Evolutionary conservation across 2,888 invertebrate species (phyloP).

Genomic region (Pegoplata infirma): DNA sequence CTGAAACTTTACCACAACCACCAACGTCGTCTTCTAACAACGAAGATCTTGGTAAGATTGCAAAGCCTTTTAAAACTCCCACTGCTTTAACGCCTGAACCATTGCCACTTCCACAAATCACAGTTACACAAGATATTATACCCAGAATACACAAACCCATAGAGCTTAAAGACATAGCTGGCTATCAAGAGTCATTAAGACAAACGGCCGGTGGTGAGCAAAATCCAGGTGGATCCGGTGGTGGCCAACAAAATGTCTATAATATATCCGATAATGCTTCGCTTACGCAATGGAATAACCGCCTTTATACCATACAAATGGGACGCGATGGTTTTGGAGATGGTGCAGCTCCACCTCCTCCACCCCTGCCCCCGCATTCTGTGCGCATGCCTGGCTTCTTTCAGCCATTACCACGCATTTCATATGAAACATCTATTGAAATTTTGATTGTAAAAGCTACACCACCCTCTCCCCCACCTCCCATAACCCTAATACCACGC

Average conservation of each 20-base stretch:
- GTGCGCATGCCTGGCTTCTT: conserved; percentile 78
- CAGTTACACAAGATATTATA: conserved; percentile 54
- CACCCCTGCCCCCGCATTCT: conserved; percentile 73
- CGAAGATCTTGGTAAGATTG: conserved; percentile 57
- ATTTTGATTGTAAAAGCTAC: conserved; percentile 76
- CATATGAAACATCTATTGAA: conserved; percentile 77
- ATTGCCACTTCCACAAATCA: conserved; percentile 49
- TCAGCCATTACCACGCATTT: conserved; percentile 76
- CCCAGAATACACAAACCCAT: conserved; percentile 53
- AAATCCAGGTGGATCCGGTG: conserved; percentile 30
- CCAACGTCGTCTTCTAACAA: conserved; percentile 8
- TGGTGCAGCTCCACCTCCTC: conserved; percentile 68
- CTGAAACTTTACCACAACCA: conserved; percentile 6
- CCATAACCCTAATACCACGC: conserved; percentile 74
- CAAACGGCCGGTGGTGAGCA: conserved; percentile 46
- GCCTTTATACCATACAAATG: conserved; percentile 52
- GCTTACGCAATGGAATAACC: conserved; percentile 74
- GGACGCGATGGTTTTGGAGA: conserved; percentile 65
- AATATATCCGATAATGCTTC: conserved; percentile 75
- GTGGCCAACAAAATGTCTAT: conserved; percentile 62
- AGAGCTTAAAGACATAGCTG: conserved; percentile 50
- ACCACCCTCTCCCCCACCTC: conserved; percentile 75
- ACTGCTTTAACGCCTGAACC: conserved; percentile 54
- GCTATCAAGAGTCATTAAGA: conserved; percentile 49
- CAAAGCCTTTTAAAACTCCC: conserved; percentile 25